Conservation (phyloP, 2,797 vertebrate genomes). For the Hippoglossus hippoglossus region DNA sequence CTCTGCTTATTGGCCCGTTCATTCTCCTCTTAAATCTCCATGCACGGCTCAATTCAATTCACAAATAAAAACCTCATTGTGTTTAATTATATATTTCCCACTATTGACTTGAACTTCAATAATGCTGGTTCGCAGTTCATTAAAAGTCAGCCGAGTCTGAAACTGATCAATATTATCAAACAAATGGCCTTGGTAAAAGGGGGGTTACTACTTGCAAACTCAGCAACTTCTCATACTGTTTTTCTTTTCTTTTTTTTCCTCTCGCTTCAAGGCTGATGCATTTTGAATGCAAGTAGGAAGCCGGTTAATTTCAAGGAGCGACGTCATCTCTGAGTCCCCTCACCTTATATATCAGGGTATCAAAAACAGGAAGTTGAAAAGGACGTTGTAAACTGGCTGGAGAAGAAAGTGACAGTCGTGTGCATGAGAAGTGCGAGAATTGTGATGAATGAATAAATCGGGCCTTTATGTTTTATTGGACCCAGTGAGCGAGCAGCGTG, state of each 20-base stretch:
- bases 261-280: conserved; percentile 8
- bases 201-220: conserved; percentile 53
- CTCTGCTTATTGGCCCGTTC: conserved; percentile 48
- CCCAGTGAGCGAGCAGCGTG: conserved; percentile 17
- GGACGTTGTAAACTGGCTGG: conserved; percentile 36
- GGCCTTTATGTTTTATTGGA: conserved; percentile 25
- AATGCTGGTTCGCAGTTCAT: conserved; percentile 74
- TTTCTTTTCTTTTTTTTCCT: conserved; percentile 15
- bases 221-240: conserved; percentile 57
- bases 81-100: conserved; percentile 80
- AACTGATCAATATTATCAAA: conserved; percentile 77
- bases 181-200: conserved; percentile 70
- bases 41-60: conserved; percentile 68
- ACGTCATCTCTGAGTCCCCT: conserved; percentile 16
- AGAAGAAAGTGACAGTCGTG: conserved; percentile 14
- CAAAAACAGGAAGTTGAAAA: conserved; percentile 33
- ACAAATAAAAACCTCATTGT: conserved; percentile 83
- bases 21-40: conserved; percentile 60
- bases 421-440: conserved; percentile 22
- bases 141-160: conserved; percentile 78
- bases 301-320: conserved; percentile 41
- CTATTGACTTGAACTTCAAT: conserved; percentile 79
- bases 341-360: conserved; percentile 25
- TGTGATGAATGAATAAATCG: conserved; percentile 48
- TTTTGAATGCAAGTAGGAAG: conserved; percentile 27